Conservation (phyloP, 2,888 invertebrate genomes). For the Spodoptera littoralis region DNA sequence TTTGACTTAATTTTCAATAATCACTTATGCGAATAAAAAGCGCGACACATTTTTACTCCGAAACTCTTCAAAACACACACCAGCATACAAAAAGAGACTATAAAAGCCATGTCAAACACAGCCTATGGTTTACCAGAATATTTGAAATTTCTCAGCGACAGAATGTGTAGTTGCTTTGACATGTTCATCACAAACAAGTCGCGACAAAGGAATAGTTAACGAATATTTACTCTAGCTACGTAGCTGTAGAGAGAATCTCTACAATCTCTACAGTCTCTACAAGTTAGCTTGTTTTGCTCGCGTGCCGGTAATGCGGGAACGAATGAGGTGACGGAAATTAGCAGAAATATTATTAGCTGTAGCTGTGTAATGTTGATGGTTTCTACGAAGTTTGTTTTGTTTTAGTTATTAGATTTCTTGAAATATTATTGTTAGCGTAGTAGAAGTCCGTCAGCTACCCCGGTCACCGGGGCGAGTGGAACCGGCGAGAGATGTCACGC, state of each 20-base stretch:
- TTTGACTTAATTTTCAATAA: too few relatives aligned
- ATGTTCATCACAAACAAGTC: slow-evolving; percentile 70
- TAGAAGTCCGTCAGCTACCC: too few relatives aligned
- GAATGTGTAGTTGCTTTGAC: slow-evolving; percentile 62
- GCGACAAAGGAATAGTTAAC: slow-evolving; percentile 82
- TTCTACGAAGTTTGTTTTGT: too few relatives aligned
- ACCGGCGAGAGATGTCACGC: too few relatives aligned
- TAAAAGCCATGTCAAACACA: slow-evolving; percentile 1
- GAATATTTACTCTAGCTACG: slow-evolving; percentile 71
- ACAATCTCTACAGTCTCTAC: neutral
- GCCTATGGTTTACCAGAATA: slow-evolving; percentile 32
- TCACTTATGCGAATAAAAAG: too few relatives aligned
- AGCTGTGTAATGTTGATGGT: neutral
- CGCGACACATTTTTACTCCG: too few relatives aligned
- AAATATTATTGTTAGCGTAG: too few relatives aligned
- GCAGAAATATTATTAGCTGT: slow-evolving; percentile 14
- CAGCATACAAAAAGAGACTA: neutral
- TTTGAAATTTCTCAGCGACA: slow-evolving; percentile 54
- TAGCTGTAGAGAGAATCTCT: slow-evolving; percentile 27
- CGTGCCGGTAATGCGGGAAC: slow-evolving; percentile 18
- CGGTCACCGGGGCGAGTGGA: too few relatives aligned
- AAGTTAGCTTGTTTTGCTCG: slow-evolving; percentile 10
- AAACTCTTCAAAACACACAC: slow-evolving; percentile 2
- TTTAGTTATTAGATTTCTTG: too few relatives aligned
- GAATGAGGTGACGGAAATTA: slow-evolving; percentile 33